phyloP scores from a whole-genome alignment of 1,140 invertebrate species.

The Drosophila orena region DNA sequence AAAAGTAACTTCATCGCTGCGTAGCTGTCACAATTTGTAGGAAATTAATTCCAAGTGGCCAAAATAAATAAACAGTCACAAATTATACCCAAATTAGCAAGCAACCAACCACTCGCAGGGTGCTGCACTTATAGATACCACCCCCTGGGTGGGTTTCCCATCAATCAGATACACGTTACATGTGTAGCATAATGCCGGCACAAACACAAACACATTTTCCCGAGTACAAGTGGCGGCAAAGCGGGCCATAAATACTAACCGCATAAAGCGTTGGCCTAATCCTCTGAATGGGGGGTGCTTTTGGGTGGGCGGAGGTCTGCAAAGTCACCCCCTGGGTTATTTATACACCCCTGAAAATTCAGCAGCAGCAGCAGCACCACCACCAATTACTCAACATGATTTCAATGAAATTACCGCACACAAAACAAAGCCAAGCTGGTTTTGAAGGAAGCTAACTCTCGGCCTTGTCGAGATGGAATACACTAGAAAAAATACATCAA shows the following conservation, averaged over 20 bases:
- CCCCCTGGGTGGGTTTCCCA: constrained; percentile 43
- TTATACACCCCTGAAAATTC: constrained; percentile 64
- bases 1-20: constrained; percentile 52
- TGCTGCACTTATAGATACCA: constrained; percentile 25
- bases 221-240: constrained; percentile 51
- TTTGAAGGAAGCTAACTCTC: constrained; percentile 57
- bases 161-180: constrained; percentile 80
- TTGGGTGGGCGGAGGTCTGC: not conserved
- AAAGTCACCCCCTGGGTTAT: constrained; percentile 67
- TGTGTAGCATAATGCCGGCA: constrained; percentile 55
- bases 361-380: constrained; percentile 45
- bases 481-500: not conserved
- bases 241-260: constrained; percentile 84
- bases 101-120: constrained; percentile 64
- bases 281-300: constrained; percentile 38
- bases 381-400: constrained; percentile 85
- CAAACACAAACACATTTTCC: constrained; percentile 56
- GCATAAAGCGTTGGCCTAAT: constrained; percentile 80
- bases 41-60: constrained; percentile 72
- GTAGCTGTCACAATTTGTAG: constrained; percentile 52
- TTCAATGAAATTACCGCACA: constrained; percentile 83
- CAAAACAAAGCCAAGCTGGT: constrained; percentile 47
- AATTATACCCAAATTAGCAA: constrained; percentile 84
- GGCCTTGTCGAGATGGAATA: constrained; percentile 8
- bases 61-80: constrained; percentile 83